Percentiles rank a stretch among this genome's conserved stretches.
Conservation (phyloP, 2,113 vertebrate genomes). For the Austrofundulus limnaeus region DNA sequence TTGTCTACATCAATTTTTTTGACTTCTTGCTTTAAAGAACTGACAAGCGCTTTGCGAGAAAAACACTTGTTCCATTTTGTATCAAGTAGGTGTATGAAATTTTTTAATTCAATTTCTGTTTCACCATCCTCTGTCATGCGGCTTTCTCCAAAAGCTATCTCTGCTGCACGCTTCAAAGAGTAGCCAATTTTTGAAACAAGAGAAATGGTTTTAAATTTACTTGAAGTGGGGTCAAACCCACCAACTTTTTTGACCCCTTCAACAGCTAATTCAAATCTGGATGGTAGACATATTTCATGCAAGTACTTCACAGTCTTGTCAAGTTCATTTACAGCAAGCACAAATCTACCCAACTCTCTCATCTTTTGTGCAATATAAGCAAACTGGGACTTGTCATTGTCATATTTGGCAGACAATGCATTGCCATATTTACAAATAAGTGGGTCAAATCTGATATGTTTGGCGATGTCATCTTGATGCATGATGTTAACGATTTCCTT, state of each 20-base stretch:
- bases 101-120: slow-evolving; percentile 61
- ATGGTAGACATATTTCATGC: slow-evolving; percentile 70
- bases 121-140: slow-evolving; percentile 70
- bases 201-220: slow-evolving; percentile 65
- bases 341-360: slow-evolving; percentile 72
- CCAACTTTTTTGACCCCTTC: slow-evolving; percentile 70
- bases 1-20: slow-evolving; percentile 62
- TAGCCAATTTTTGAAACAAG: slow-evolving; percentile 71
- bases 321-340: slow-evolving; percentile 66
- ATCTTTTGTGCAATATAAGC: slow-evolving; percentile 73
- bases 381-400: slow-evolving; percentile 73
- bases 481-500: slow-evolving; percentile 73
- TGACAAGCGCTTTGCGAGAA: slow-evolving; percentile 53
- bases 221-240: slow-evolving; percentile 66
- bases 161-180: slow-evolving; percentile 73
- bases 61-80: slow-evolving; percentile 70
- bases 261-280: slow-evolving; percentile 69
- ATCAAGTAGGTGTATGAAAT: slow-evolving; percentile 72
- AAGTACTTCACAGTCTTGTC: slow-evolving; percentile 66
- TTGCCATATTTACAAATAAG: slow-evolving; percentile 76
- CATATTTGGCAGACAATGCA: slow-evolving; percentile 62
- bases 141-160: slow-evolving; percentile 74
- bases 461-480: slow-evolving; percentile 72
- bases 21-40: slow-evolving; percentile 47
- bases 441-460: slow-evolving; percentile 65